A percentile compares a stretch with the other conserved stretches of the same genome.
These are phyloP conservation scores for Philereme transversata DNA, from an alignment of 2,888 invertebrate genomes.

Conservation along the genomic window DNA sequence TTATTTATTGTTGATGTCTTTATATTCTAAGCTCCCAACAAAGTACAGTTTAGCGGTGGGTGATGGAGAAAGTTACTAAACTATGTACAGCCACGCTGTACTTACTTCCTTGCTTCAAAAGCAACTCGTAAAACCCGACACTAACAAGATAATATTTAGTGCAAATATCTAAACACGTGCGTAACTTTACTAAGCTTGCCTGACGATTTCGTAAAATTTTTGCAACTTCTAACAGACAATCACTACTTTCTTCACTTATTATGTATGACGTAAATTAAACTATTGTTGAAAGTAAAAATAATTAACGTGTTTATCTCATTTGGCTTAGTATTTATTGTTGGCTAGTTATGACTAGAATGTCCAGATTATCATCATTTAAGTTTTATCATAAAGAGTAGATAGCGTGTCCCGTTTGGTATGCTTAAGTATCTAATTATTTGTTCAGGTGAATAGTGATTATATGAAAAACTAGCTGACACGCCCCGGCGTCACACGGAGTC, in stretches of 20 bases:
- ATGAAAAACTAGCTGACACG: too few species aligned
- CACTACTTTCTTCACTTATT: conserved; percentile 12
- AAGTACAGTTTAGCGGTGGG: conserved; percentile 24
- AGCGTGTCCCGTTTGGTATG: too few species aligned
- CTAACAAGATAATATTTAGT: not conserved
- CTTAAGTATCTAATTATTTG: too few species aligned
- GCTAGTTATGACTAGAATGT: conserved; percentile 5
- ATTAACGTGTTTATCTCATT: conserved; percentile 5
- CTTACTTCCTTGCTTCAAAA: conserved; percentile 3
- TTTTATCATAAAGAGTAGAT: too few species aligned
- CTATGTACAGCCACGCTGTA: conserved; percentile 2
- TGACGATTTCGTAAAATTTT: conserved; percentile 15
- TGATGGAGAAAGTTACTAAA: conserved; percentile 31
- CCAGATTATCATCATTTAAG: not conserved
- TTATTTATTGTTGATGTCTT: conserved; percentile 26
- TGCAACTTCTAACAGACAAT: conserved; percentile 8
- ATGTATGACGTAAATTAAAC: not conserved
- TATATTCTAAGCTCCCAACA: conserved; percentile 23
- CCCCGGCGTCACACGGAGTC: too few species aligned
- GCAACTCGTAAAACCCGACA: not conserved
- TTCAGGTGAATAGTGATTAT: too few species aligned
- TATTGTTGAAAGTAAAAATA: conserved; percentile 11
- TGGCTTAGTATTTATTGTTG: conserved; percentile 4
- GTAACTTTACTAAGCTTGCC: conserved; percentile 3
- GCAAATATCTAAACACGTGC: conserved; percentile 1